Conservation (phyloP, 2,797 vertebrate genomes). For the Fringilla coelebs region DNA sequence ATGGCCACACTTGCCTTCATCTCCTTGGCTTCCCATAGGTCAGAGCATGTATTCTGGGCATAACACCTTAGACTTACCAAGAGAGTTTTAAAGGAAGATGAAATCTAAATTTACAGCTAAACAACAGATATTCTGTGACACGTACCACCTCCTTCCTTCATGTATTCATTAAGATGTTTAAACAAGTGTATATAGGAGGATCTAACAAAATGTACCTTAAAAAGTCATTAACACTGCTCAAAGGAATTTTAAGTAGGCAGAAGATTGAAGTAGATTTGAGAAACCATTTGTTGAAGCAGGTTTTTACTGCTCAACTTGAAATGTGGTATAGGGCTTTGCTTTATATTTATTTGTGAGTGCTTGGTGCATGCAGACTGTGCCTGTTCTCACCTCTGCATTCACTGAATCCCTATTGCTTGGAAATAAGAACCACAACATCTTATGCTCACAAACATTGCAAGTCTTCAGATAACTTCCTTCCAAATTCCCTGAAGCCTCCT, state of each 20-base stretch:
- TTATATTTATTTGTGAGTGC: not conserved
- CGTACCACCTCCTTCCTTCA: not conserved
- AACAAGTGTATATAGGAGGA: not conserved
- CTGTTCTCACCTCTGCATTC: not conserved
- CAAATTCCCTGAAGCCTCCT: not conserved
- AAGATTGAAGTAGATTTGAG: not conserved
- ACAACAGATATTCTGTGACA: not conserved
- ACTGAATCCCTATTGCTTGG: not conserved
- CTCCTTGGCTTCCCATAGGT: not conserved
- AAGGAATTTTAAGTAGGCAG: not conserved
- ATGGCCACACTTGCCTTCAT: not conserved
- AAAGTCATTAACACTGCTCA: not conserved
- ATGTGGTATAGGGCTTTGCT: not conserved
- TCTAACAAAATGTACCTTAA: not conserved
- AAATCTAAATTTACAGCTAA: not conserved
- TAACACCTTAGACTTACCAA: not conserved
- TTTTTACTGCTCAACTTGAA: not conserved
- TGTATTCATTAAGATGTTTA: not conserved
- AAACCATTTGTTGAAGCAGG: not conserved
- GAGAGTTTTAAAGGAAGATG: not conserved
- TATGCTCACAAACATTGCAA: not conserved
- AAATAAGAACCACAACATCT: not conserved
- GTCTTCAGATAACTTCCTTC: not conserved
- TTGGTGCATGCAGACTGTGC: not conserved
- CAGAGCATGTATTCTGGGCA: rapidly evolving